phyloP scores from a whole-genome alignment of 2,797 vertebrate genomes.

The Amniataba percoides region DNA sequence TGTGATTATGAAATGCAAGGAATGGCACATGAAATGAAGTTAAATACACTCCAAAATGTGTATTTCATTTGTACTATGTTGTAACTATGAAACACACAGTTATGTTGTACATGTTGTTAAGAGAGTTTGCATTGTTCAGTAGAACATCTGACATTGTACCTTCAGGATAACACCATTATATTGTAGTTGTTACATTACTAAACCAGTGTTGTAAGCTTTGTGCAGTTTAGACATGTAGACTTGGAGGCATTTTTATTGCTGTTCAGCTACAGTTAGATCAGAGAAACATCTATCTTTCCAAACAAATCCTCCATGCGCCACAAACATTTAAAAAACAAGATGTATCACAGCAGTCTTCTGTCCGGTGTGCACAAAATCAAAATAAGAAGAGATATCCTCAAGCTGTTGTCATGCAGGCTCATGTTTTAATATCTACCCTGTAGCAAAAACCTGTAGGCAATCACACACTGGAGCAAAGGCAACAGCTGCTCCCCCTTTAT shows the following conservation, averaged over 20 bases:
- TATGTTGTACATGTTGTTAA: constrained; percentile 22
- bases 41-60: constrained; percentile 53
- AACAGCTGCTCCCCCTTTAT: constrained; percentile 69
- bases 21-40: constrained; percentile 62
- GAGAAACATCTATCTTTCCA: not conserved
- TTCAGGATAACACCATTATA: not conserved
- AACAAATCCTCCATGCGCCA: not conserved
- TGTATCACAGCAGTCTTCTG: not conserved
- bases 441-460: constrained; percentile 57
- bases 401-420: constrained; percentile 46
- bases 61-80: constrained; percentile 44
- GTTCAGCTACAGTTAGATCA: not conserved
- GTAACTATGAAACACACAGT: constrained; percentile 17
- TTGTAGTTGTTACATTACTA: not conserved
- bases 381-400: constrained; percentile 35
- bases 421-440: constrained; percentile 47
- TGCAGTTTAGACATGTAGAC: not conserved
- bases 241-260: not conserved
- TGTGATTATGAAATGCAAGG: constrained; percentile 63
- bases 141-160: constrained; percentile 1
- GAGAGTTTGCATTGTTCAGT: constrained; percentile 7
- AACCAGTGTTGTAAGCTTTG: not conserved
- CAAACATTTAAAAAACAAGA: not conserved
- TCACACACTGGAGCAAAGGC: constrained; percentile 27
- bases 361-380: not conserved